These are phyloP conservation scores for Amblyjoppa fuscipennis DNA, from an alignment of 2,888 invertebrate species.

Conservation along the genomic window DNA sequence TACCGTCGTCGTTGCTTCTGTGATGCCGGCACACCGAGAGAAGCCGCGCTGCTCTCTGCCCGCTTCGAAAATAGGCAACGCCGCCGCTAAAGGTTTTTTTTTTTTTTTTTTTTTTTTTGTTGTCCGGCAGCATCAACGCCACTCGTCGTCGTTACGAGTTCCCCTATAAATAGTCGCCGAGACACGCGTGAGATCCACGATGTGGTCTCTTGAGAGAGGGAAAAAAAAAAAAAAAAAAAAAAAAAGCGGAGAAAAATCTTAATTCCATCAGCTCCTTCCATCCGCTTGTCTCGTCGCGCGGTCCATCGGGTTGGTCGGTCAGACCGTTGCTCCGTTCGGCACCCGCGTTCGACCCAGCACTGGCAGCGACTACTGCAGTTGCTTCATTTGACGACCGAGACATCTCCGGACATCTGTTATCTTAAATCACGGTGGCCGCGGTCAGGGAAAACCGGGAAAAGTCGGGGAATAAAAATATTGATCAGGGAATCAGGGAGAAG, in stretches of 20 bases:
- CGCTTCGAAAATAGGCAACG: slow-evolving; percentile 81
- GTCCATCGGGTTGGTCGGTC: neutral
- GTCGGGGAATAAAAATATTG: no score
- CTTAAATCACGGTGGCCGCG: no score
- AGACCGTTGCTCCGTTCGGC: neutral
- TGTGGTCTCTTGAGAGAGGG: neutral
- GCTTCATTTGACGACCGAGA: neutral
- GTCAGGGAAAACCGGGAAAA: no score
- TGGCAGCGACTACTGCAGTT: slow-evolving; percentile 1
- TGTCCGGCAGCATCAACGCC: slow-evolving; percentile 60
- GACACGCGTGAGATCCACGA: slow-evolving; percentile 38
- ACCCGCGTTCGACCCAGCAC: neutral
- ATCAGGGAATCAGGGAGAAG: no score
- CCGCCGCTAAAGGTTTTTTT: slow-evolving; percentile 71
- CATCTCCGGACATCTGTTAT: neutral
- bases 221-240: neutral
- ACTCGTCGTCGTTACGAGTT: slow-evolving; percentile 31
- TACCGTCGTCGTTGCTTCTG: slow-evolving; percentile 41
- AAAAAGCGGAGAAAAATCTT: neutral
- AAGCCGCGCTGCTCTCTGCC: slow-evolving; percentile 78
- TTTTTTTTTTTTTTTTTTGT: slow-evolving; percentile 9
- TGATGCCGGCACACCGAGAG: slow-evolving; percentile 85
- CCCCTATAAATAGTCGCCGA: slow-evolving; percentile 46
- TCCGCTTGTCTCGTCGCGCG: neutral
- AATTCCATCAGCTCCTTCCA: neutral